A percentile compares a stretch with the other conserved stretches of the same genome.
Evolutionary conservation across 2,113 vertebrate species (phyloP).

Genomic region (Ageneiosus marmoratus): DNA sequence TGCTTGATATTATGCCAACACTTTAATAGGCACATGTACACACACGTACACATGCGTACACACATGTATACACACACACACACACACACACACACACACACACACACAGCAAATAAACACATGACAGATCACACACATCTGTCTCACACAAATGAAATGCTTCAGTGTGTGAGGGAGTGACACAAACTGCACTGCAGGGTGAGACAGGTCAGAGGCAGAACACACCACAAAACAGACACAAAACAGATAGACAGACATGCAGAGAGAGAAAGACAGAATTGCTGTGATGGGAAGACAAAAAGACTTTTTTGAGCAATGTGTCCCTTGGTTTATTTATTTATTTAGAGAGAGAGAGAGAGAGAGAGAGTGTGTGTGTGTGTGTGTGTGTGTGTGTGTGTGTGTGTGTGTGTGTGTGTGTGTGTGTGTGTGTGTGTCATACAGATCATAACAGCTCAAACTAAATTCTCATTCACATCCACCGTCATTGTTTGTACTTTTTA

Average conservation of each 20-base stretch:
- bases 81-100: not conserved
- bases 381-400: not conserved
- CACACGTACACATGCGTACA: conserved; percentile 6
- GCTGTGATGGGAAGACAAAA: not conserved
- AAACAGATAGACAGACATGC: not conserved
- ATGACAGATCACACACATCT: not conserved
- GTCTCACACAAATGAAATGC: not conserved
- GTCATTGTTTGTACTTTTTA: not conserved
- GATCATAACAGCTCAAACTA: not conserved
- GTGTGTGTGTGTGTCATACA: not conserved
- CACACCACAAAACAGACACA: too few relatives aligned
- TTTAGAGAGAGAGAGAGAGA: too few relatives aligned
- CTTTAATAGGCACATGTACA: too few relatives aligned
- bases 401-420: not conserved
- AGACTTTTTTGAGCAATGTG: not conserved
- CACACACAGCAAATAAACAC: not conserved
- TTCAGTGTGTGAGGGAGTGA: not conserved
- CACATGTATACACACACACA: not conserved
- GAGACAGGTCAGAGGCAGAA: not conserved
- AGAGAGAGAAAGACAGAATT: not conserved
- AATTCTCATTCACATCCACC: not conserved
- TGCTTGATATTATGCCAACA: conserved; percentile 39
- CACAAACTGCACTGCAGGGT: not conserved
- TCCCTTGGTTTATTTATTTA: not conserved
- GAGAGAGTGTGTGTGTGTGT: not conserved